phyloP scores from a whole-genome alignment of 2,113 vertebrate genomes.

The Copsychus sechellarum region DNA sequence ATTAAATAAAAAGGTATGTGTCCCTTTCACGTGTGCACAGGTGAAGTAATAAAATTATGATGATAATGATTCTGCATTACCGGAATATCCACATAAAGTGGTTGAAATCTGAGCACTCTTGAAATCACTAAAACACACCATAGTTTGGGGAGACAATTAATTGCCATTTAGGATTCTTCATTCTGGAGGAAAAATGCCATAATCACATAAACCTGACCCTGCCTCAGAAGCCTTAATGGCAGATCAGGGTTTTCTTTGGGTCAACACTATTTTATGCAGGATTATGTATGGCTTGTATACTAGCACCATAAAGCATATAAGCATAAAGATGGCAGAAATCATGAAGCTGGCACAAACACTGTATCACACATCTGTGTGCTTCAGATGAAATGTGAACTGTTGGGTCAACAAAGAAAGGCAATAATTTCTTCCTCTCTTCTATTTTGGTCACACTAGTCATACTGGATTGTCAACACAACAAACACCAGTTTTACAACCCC shows the following conservation, averaged over 20 bases:
- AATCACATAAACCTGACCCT: not conserved
- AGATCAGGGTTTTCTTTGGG: not conserved
- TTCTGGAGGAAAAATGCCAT: not conserved
- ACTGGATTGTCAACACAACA: not conserved
- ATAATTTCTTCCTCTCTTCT: not conserved
- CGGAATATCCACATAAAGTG: not conserved
- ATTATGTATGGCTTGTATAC: not conserved
- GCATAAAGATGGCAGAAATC: not conserved
- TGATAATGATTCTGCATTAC: not conserved
- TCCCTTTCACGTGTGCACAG: not conserved
- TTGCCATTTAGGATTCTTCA: not conserved
- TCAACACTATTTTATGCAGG: not conserved
- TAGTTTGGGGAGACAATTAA: not conserved
- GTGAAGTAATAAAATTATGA: not conserved
- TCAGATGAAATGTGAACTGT: not conserved
- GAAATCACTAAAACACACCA: not conserved
- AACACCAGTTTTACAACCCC: not conserved
- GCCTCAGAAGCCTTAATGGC: not conserved
- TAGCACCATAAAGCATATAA: not conserved
- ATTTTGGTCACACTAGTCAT: not conserved
- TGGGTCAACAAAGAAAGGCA: not conserved
- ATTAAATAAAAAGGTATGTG: not conserved
- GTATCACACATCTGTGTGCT: rapidly evolving
- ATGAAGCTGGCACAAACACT: not conserved
- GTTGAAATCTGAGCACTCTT: not conserved